Percentiles rank a stretch among this genome's conserved stretches.
phyloP scores from a whole-genome alignment of 2,797 vertebrate species.

The Chromis chromis region DNA sequence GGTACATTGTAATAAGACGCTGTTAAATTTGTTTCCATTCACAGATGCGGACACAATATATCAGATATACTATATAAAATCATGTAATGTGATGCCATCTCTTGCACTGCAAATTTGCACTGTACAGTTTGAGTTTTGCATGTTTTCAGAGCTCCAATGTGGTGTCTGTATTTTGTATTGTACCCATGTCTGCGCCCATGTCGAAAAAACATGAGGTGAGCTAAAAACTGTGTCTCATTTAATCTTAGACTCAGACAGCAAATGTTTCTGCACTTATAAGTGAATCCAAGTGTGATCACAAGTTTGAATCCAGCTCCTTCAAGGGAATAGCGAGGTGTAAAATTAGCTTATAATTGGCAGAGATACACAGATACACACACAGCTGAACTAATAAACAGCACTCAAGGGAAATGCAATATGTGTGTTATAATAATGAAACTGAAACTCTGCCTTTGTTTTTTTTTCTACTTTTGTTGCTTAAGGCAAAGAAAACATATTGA shows the following conservation, averaged over 20 bases:
- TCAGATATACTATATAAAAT: neutral
- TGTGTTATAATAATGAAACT: conserved; percentile 26
- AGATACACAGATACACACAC: conserved; percentile 7
- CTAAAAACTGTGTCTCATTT: neutral
- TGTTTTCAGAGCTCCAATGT: neutral
- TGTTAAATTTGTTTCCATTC: neutral
- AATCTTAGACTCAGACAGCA: neutral
- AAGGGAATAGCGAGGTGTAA: conserved; percentile 26
- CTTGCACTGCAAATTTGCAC: neutral
- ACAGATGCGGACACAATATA: neutral
- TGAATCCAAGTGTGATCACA: neutral
- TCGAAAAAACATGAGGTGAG: neutral
- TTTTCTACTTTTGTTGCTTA: conserved; percentile 27
- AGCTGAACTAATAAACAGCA: conserved; percentile 32
- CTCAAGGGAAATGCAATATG: conserved; percentile 26
- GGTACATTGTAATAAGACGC: neutral
- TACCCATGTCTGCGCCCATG: neutral
- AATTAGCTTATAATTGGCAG: conserved; percentile 35
- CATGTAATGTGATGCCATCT: neutral
- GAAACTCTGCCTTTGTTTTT: conserved; percentile 42
- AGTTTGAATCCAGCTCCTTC: conserved; percentile 32
- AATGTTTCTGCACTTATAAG: neutral
- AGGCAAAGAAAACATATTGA: conserved; percentile 37
- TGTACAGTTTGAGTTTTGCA: neutral
- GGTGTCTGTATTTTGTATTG: neutral